These are phyloP conservation scores for Stylophora pistillata DNA, from an alignment of 64 coral and sea anemone species.

Conservation along the genomic window DNA sequence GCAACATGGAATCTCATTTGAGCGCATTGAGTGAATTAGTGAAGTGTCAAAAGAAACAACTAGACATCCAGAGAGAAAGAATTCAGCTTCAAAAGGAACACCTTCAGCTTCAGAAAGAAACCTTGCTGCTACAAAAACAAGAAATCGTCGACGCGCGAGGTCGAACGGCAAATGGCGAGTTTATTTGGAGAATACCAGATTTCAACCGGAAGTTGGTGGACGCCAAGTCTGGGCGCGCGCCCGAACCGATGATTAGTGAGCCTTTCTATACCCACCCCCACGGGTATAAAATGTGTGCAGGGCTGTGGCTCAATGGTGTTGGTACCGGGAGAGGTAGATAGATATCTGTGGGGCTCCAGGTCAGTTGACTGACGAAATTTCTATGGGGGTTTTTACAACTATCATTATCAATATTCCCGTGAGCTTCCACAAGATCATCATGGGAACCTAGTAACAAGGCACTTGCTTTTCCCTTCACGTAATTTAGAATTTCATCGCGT, in stretches of 20 bases:
- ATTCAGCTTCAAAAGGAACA: slow-evolving; percentile 98
- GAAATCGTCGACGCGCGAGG: slow-evolving; percentile 86
- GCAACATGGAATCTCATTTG: slow-evolving; percentile 62
- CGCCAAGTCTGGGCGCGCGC: slow-evolving; percentile 80
- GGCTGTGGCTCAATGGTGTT: slow-evolving; percentile 94
- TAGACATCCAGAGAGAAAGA: slow-evolving; percentile 81
- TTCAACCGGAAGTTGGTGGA: slow-evolving; percentile 87
- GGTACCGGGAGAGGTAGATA: slow-evolving; percentile 93
- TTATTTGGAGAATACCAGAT: slow-evolving; percentile 87
- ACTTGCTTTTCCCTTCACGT: no score
- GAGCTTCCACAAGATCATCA: no score
- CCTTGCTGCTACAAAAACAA: slow-evolving; percentile 72
- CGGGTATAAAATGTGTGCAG: slow-evolving; percentile 98
- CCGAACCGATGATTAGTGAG: slow-evolving; percentile 96
- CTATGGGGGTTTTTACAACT: no score
- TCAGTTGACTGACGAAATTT: slow-evolving; percentile 1
- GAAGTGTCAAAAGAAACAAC: slow-evolving; percentile 74
- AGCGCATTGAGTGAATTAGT: slow-evolving; percentile 69
- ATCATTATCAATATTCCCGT: no score
- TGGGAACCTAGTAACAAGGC: no score
- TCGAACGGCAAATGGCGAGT: slow-evolving; percentile 79
- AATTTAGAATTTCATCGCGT: no score
- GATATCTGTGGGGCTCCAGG: slow-evolving; percentile 95
- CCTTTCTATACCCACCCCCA: slow-evolving; percentile 93
- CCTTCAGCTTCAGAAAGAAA: slow-evolving; percentile 94